Percentiles rank a stretch among this genome's conserved stretches.
Conservation (phyloP, 2,888 invertebrate genomes). For the Stomorhina lunata region DNA sequence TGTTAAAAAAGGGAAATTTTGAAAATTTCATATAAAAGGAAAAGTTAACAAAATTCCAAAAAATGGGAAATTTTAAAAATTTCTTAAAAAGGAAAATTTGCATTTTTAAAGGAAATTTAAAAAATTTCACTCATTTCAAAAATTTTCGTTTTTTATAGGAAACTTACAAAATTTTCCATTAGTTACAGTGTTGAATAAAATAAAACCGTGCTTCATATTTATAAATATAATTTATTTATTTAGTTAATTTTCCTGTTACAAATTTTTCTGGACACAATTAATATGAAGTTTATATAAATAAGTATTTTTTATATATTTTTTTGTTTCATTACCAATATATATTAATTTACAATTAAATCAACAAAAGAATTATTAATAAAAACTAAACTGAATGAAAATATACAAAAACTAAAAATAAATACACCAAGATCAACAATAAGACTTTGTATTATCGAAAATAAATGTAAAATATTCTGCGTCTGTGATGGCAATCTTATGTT, state of each 20-base stretch:
- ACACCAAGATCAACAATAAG: conserved; percentile 64
- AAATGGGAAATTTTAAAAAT: too few species aligned
- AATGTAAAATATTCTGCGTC: conserved; percentile 54
- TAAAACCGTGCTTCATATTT: conserved; percentile 39
- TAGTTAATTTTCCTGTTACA: conserved; percentile 13
- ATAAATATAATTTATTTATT: conserved; percentile 56
- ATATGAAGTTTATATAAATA: conserved; percentile 34
- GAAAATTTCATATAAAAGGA: too few species aligned
- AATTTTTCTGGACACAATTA: conserved; percentile 26
- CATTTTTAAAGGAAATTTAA: too few species aligned
- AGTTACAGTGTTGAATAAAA: too few species aligned
- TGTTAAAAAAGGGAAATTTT: too few species aligned
- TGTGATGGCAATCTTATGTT: conserved; percentile 56
- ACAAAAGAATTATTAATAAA: conserved; percentile 47
- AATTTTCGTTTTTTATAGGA: too few species aligned
- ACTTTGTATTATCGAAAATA: conserved; percentile 62
- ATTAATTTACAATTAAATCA: conserved; percentile 61
- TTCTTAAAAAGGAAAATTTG: too few species aligned
- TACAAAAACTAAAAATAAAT: conserved; percentile 65
- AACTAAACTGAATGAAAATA: conserved; percentile 50
- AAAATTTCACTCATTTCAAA: too few species aligned
- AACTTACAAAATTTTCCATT: too few species aligned
- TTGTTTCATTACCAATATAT: neutral
- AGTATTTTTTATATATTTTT: neutral
- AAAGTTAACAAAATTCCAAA: too few species aligned